Evolutionary conservation across 1,140 invertebrate species (phyloP), one percentile per base, ranked within the genome.

Genomic region (Sipha flava): DNA sequence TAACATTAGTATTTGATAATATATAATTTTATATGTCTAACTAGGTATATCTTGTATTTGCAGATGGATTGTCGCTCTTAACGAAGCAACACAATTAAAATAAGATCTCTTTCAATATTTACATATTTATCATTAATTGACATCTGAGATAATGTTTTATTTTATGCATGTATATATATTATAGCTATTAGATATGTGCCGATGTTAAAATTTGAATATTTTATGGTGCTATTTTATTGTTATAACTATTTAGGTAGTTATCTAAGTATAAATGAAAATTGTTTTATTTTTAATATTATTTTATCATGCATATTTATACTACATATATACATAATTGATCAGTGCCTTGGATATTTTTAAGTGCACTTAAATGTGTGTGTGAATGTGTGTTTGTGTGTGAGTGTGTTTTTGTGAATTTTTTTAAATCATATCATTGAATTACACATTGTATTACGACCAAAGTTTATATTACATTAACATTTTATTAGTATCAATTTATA

Each of bases 51-150:
- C 18, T 18, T 81, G 79, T 77, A 21, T 79, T 82, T 83, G 31
- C 77, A 85, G 84, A 80, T 85, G 85, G 85, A 82, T 85, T 21
- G 77, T 64, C 47, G 83, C 83, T 45, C 81, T 85, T 70, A 82
- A 81, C 10, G 83, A 83, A 82, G 85, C 84, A 43, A 84, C 83
- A 49, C 80, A 83, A 54, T 81, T 85, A 34, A 82, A 82, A 37
- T 83, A 66, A 77, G 18, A 80, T 34, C 16, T 52, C 16, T 34
- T 52, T 54, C 47, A 52, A 18, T 21, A 73, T 49, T 73, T 10
- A 47, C 2, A 26, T 29, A 10, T 66, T 66, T 72, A 31, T 45
- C 6, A 43, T 43, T 3, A 10, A 23, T 23, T 47, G n/a, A 66
- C 4, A 14, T 40, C 10, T 10, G 34, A 37, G n/a, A 70, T 47